Conservation (phyloP, 1,140 invertebrate genomes). For the Sarcophaga bullata region DNA sequence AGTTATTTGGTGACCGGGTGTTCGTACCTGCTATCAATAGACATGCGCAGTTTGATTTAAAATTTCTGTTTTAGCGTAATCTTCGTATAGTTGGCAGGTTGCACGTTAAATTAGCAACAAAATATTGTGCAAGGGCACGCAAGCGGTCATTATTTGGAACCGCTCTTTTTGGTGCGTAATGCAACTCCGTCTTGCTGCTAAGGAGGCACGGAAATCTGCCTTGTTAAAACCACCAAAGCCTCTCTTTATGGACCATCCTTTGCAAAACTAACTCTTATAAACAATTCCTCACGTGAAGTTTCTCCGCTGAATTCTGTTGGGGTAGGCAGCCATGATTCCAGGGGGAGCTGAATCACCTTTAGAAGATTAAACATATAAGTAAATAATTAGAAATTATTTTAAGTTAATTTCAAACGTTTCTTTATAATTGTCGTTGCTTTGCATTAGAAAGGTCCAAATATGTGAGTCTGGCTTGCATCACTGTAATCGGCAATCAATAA, state of each 20-base stretch:
- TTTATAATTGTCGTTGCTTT: too few relatives aligned
- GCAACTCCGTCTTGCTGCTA: conserved; percentile 34
- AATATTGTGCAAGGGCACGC: conserved; percentile 22
- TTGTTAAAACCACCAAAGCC: conserved; percentile 30
- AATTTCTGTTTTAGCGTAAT: too few relatives aligned
- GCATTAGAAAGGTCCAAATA: too few relatives aligned
- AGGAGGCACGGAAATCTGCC: conserved; percentile 32
- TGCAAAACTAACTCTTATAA: conserved; percentile 28
- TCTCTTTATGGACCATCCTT: conserved; percentile 24
- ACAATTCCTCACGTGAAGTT: too few relatives aligned
- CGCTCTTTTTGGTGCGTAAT: conserved; percentile 27
- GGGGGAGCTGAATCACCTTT: conserved; percentile 33
- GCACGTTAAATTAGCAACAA: not conserved
- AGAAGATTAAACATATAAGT: conserved; percentile 28
- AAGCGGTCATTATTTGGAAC: conserved; percentile 34
- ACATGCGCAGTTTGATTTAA: too few relatives aligned
- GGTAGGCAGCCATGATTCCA: conserved; percentile 32
- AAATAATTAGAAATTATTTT: conserved; percentile 13
- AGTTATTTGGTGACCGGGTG: not conserved
- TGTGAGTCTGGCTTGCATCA: too few relatives aligned
- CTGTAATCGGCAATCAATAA: too few relatives aligned
- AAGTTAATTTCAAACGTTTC: conserved; percentile 21
- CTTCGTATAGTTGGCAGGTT: conserved; percentile 17
- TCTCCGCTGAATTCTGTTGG: too few relatives aligned
- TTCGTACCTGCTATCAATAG: conserved; percentile 24